Evolutionary conservation across 2,797 vertebrate species (phyloP).

Genomic region (Acropternis orthonyx): DNA sequence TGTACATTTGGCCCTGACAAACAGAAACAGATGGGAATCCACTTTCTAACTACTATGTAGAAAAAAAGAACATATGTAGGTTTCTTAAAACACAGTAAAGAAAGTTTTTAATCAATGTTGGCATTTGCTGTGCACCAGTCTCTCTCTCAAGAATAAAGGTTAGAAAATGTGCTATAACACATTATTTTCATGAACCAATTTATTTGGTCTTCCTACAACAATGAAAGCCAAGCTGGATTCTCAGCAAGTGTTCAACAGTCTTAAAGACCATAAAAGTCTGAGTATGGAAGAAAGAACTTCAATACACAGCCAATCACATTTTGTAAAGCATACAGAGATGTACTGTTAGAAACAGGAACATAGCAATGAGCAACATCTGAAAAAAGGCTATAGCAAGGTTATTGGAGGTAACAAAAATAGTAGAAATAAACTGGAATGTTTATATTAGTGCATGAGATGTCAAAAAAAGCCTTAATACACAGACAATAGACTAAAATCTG

Average conservation of each 20-base stretch:
- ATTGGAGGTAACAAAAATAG: not conserved
- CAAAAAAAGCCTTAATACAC: not conserved
- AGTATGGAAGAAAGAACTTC: not conserved
- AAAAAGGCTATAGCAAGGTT: not conserved
- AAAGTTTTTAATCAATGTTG: constrained; percentile 30
- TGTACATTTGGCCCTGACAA: constrained; percentile 30
- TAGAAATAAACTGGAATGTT: not conserved
- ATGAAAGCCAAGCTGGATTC: not conserved
- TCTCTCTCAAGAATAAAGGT: not conserved
- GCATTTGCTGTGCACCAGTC: not conserved
- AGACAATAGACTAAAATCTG: not conserved
- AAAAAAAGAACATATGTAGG: constrained; percentile 10
- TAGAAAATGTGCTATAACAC: not conserved
- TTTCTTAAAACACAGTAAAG: constrained; percentile 27
- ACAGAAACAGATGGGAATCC: constrained; percentile 31
- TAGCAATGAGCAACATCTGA: not conserved
- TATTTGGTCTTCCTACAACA: not conserved
- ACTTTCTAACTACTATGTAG: not conserved
- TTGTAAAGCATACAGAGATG: not conserved
- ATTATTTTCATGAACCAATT: constrained; percentile 1
- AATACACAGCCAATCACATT: not conserved
- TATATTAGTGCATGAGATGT: not conserved
- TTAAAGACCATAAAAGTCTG: not conserved
- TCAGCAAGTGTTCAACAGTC: not conserved
- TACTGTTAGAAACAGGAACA: not conserved